Base-by-base conservation (phyloP, 2,888 invertebrate genomes). In the Cephus runcator region DNA sequence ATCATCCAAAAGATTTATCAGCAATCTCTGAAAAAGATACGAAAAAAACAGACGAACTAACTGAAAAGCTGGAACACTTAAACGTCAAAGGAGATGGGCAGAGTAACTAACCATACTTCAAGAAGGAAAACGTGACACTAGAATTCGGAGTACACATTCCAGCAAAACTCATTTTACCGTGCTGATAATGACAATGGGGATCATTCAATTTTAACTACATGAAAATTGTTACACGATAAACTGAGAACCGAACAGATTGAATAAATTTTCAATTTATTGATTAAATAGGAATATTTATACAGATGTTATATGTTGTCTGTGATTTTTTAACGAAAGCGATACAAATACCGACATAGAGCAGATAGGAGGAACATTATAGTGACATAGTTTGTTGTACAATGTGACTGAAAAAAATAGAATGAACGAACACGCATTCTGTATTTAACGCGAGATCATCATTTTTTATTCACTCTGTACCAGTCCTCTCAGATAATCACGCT, bases 21-120 rank as follows among this genome's bases (percentile, higher is more conserved):
- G 69, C 4, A 15, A 69, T 12, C 11, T 15, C 31, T 33, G 30
- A 76, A n/a, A 78, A 76, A 75, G 81, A 82, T 1, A 80, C 73
- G 73, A 82, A 87, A 77, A 92, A 11, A 91, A 92, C 88, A 82
- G 93, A 93, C 12, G 93, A 93, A 85, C 92, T 95, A 69, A 93
- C 93, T 34, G 88, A 93, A 86, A 93, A 94, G 90, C 88, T 95
- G 76, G 93, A 93, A 84, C 93, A 94, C 85, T 92, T 95, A 40
- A 93, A 93, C 87, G 94, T 95, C 79, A 92, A 93, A 75, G 89
- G 92, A 23, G 84, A 85, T 77, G 85, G 84, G 71, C 82, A 86
- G 31, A 71, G 71, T 34, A 71, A 71, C 33, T 71, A 71, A 71
- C 34, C 31, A 71, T 34, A 23, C 31, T 31, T 23, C 23, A 33